A percentile compares a stretch with the other conserved stretches of the same genome.
phyloP scores from a whole-genome alignment of 2,113 vertebrate genomes.

The Hystrix brachyura region DNA sequence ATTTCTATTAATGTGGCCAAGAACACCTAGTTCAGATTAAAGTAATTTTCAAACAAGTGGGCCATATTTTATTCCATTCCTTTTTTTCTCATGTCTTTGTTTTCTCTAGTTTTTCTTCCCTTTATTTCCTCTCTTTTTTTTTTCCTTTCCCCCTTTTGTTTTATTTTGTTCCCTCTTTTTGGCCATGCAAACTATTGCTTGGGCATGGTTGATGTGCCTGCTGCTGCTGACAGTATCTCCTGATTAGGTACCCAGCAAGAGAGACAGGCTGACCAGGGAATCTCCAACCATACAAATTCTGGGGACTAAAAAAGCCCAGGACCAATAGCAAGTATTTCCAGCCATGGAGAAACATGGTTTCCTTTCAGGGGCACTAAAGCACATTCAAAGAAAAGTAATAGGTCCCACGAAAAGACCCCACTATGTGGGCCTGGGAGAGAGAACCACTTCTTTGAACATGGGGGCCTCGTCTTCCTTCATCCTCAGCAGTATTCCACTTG shows the following conservation, averaged over 20 bases:
- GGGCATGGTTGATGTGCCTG: too few relatives aligned
- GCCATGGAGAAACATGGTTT: background rate
- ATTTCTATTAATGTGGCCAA: background rate
- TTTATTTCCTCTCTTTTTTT: background rate
- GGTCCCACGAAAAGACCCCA: rapidly evolving
- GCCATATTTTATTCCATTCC: background rate
- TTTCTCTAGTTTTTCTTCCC: background rate
- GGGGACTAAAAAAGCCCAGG: background rate
- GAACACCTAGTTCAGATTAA: background rate
- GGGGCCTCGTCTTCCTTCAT: background rate
- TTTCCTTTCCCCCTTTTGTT: background rate
- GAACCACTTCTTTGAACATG: background rate
- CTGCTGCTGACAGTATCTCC: too few relatives aligned
- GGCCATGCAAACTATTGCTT: background rate
- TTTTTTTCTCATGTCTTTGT: background rate
- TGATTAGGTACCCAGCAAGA: background rate
- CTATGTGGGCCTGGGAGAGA: too few relatives aligned
- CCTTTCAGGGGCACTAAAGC: rapidly evolving
- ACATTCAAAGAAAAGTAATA: background rate
- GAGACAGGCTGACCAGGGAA: rapidly evolving
- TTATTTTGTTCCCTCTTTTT: background rate
- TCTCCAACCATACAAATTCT: background rate
- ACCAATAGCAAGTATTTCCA: too few relatives aligned
- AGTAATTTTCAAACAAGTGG: background rate
- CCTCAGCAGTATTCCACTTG: background rate